Evolutionary conservation across 2,888 invertebrate genomes (phyloP), one percentile per base, ranked within the genome.

Genomic region (Thyatira batis): DNA sequence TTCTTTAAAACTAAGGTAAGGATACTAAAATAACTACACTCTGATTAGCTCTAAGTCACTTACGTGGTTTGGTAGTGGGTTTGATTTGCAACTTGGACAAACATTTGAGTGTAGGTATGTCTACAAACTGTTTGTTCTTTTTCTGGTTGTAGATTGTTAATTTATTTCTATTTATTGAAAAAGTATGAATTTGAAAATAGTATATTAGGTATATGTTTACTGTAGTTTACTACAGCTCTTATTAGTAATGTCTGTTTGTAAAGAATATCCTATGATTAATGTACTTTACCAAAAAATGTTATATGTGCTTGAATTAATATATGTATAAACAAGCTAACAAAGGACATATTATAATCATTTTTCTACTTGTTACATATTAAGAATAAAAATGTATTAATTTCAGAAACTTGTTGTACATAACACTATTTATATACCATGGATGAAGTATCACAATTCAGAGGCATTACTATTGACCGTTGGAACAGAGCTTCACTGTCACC

Each of bases 351-450:
- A 73, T 73, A 66, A 63, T 3, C 6, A 52, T 5, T 30, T 25
- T 28, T 11, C 45, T 46, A 20, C 48, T 43, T 43, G 20, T 44
- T 6, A 21, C 39, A 45, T 9, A 13, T 13, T 11, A n/a, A 30
- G 3, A 21, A 21, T 20, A 20, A 20, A 30, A 10, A 20, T 27
- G 49, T 25, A 51, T 49, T 10, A 17, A 43, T 85, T 84, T 20
- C 71, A 92, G 91, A 61, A 79, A 30, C 61, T 87, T 13, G 53
- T 87, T 20, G 71, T 78, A 49, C 82, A 84, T 50, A 62, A 73
- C 43, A 79, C 67, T 60, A 87, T 84, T 45, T 92, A 85, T 55
- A 89, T 92, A 87, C 92, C 92, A 53, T 91, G 90, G 91, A 55
- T 91, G 48, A 75, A 76, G 49, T 75, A 77, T 25, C 60, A 78